These are phyloP conservation scores for Agrotis ipsilon DNA, from an alignment of 2,888 invertebrate genomes.

Conservation along the genomic window DNA sequence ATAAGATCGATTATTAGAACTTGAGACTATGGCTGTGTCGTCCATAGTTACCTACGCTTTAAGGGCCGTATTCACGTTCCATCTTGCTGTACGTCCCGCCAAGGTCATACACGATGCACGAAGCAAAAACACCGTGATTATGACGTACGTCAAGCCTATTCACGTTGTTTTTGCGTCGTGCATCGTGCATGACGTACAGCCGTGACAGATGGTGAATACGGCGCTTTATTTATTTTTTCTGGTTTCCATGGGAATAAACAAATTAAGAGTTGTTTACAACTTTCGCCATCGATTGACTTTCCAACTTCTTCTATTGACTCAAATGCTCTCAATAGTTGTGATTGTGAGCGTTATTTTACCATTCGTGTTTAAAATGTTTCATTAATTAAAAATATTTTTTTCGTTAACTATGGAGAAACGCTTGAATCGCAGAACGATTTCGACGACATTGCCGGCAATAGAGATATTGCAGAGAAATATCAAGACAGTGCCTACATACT, in stretches of 20 bases:
- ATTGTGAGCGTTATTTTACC: background rate
- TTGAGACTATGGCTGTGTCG: background rate
- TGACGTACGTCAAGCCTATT: too few species aligned
- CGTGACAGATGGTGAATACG: too few species aligned
- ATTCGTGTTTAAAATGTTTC: background rate
- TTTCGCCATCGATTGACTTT: conserved; percentile 34
- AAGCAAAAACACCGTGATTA: too few species aligned
- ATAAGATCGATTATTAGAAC: background rate
- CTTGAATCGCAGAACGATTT: conserved; percentile 60
- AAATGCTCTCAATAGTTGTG: background rate
- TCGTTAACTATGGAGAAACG: conserved; percentile 46
- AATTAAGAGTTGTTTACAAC: conserved; percentile 39
- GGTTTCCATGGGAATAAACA: conserved; percentile 53
- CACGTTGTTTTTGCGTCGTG: too few species aligned
- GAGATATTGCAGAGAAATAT: conserved; percentile 85
- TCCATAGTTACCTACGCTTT: background rate
- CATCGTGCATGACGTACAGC: too few species aligned
- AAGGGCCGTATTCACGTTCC: too few species aligned
- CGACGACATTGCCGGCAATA: conserved; percentile 81
- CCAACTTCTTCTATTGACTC: background rate
- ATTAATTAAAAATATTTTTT: background rate
- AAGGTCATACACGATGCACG: too few species aligned
- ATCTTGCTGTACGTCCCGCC: too few species aligned
- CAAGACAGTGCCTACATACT: conserved; percentile 76
- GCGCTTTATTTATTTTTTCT: background rate